Base-by-base conservation (phyloP, 2,113 vertebrate species). In the Callopanchax toddi region DNA sequence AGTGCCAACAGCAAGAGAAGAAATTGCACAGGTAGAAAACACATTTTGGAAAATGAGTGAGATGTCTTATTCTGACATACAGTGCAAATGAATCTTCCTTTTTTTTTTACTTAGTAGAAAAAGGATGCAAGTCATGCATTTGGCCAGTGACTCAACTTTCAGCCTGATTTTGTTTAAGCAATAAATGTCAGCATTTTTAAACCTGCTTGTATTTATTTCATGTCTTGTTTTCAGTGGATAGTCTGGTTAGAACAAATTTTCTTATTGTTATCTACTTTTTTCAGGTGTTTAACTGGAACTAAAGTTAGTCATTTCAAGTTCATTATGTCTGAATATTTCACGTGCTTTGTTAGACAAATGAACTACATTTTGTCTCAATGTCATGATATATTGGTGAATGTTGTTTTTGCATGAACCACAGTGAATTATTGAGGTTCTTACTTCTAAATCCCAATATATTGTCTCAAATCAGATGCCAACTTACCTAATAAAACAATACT, bases 341-440 rank as follows among this genome's bases (percentile, higher is more conserved):
- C 58, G 45, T 82, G 63, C 12, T 34, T 42, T 6, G 54, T 43
- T 20, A 37, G 25, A 48, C 55, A 40, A 71, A 45, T 68, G 26
- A 29, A 32, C 29, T 32, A 6, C 45, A 42, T 42, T 26, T 3
- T 71, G 61, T 20, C 42, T 57, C 25, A 22, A n/a, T 25, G 16
- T 32, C 46, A 21, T 60, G 18, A 44, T 29, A 48, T 6, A 36
- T 64, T 60, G 65, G 54, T 26, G n/a, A 52, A 29, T 39, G 54
- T 46, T 63, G 21, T 8, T 11, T 56, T 37, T 10, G n/a, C 0
- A 43, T 6, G 10, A 9, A 45, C 55, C 40, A 36, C 7, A 12
- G 9, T 7, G 52, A 51, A 36, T 15, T 45, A 36, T 18, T 55
- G 18, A 69, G 9, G 6, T 18, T 44, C 52, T 4, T 18, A 1